These are phyloP conservation scores for Mnemiopsis leidyi DNA, from an alignment of 37 sponge, comb jelly and placozoan genomes.

Conservation along the genomic window DNA sequence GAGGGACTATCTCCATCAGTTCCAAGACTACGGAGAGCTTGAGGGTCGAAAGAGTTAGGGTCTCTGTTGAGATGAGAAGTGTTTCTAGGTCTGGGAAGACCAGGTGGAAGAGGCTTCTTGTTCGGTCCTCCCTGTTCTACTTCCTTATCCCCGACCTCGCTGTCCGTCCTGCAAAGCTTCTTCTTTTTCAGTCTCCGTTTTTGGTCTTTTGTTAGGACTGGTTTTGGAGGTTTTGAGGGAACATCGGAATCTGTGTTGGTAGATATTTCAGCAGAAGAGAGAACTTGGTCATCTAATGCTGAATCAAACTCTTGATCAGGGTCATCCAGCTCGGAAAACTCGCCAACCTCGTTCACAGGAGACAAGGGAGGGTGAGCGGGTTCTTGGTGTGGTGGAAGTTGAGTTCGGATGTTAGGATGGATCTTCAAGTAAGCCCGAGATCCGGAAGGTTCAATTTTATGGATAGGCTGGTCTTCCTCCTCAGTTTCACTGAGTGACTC, in stretches of 20 bases:
- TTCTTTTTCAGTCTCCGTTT: background rate
- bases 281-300: too few relatives aligned
- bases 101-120: background rate
- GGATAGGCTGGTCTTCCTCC: background rate
- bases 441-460: background rate
- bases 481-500: background rate
- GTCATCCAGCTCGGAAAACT: background rate
- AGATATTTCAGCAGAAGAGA: background rate
- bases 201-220: background rate
- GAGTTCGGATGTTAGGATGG: background rate
- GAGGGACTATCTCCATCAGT: background rate
- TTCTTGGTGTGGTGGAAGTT: background rate
- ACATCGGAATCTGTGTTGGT: background rate
- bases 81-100: background rate
- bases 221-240: slow-evolving; percentile 10
- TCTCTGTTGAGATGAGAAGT: background rate
- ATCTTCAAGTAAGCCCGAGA: background rate
- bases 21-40: background rate
- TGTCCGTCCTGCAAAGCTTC: background rate
- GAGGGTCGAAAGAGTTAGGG: background rate
- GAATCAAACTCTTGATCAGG: background rate
- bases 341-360: background rate
- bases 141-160: background rate
- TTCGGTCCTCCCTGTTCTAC: background rate
- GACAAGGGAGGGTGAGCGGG: background rate